These are phyloP conservation scores for Platanista minor DNA, from an alignment of 2,113 vertebrate species.

Conservation along the genomic window DNA sequence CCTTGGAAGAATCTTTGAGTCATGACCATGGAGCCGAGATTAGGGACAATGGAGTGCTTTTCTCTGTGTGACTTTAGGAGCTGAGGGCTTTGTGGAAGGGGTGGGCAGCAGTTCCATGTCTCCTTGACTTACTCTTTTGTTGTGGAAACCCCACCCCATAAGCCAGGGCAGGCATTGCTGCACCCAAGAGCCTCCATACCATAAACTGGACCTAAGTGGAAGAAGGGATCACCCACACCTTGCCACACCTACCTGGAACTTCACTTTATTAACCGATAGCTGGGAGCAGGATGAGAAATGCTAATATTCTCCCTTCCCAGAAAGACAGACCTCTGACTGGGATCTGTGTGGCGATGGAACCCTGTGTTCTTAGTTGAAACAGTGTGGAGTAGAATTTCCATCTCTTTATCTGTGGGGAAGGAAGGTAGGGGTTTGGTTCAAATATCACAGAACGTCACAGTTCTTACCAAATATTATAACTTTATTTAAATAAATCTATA, in stretches of 20 bases:
- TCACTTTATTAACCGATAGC: not conserved
- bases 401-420: not conserved
- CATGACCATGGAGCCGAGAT: not conserved
- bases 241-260: not conserved
- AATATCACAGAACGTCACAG: not conserved
- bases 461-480: not conserved
- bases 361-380: not conserved
- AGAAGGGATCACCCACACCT: not conserved
- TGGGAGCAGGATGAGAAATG: not conserved
- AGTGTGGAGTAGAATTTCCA: not conserved
- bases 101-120: not conserved
- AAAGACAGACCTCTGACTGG: not conserved
- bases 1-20: not conserved
- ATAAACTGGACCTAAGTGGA: rapidly evolving
- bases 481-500: not conserved
- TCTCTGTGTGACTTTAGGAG: not conserved
- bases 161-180: not conserved
- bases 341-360: rapidly evolving
- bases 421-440: not conserved
- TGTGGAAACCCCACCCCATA: not conserved
- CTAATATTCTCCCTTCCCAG: not conserved
- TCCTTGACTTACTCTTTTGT: not conserved
- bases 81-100: not conserved
- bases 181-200: not conserved
- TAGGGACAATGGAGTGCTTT: not conserved